Conservation (phyloP, 1,140 invertebrate genomes). For the Eurytemora carolleeae region DNA sequence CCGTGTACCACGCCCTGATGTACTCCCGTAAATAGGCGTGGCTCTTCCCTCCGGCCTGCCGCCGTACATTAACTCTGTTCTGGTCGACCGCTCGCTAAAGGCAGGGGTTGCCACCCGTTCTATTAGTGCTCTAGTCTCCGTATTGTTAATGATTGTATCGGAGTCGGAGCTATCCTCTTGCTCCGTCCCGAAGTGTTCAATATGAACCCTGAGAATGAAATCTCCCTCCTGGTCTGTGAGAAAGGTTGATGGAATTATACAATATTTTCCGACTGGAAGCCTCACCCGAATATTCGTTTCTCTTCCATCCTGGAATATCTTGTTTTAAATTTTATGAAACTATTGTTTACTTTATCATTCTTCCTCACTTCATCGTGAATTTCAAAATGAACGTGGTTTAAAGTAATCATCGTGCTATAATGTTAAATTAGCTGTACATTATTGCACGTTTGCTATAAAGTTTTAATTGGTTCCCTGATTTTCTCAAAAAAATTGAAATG, state of each 20-base stretch:
- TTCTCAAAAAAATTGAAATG: too few species aligned
- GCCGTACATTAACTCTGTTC: not conserved
- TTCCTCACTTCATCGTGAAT: too few species aligned
- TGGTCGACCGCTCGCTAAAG: not conserved
- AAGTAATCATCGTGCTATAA: too few species aligned
- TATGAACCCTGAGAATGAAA: slow-evolving; percentile 13
- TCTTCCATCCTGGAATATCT: slow-evolving; percentile 10
- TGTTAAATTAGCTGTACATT: too few species aligned
- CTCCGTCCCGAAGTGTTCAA: slow-evolving; percentile 2
- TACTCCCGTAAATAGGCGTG: not conserved
- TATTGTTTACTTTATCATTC: too few species aligned
- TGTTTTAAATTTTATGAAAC: too few species aligned
- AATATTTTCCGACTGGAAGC: slow-evolving; percentile 10
- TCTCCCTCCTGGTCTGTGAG: slow-evolving; percentile 9
- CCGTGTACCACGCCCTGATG: not conserved
- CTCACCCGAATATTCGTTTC: slow-evolving; percentile 10
- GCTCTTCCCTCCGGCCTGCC: not conserved
- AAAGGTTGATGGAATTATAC: slow-evolving; percentile 13
- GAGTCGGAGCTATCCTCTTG: not conserved
- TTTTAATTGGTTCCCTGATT: too few species aligned
- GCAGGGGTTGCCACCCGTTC: not conserved
- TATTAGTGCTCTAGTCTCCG: not conserved
- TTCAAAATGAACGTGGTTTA: too few species aligned
- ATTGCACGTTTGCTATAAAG: too few species aligned
- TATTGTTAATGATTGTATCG: not conserved